Evolutionary conservation across 2,888 invertebrate species (phyloP), one percentile per base, ranked within the genome.

Genomic region (Didymodactylos carnosus): DNA sequence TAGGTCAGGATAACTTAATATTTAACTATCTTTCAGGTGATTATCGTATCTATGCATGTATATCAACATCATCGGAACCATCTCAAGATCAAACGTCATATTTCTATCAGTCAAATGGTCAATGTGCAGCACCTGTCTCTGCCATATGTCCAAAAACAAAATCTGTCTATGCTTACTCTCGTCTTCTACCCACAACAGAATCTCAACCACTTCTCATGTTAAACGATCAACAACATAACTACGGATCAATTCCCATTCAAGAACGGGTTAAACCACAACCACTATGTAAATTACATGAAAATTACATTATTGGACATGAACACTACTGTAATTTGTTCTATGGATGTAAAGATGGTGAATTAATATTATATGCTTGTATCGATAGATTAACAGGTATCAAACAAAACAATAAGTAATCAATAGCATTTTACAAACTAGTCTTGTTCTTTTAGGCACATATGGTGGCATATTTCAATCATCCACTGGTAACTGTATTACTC

Each of bases 31-130:
- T n/a, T n/a, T n/a, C n/a, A n/a, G n/a, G 62, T 35, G 69, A 75
- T 39, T 75, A 75, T 49, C 75, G 72, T 69, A 46, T 75, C 53
- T 75, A 75, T 71, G 72, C 72, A 10, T 75, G 75, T 53, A 62
- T 75, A 39, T 51, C 72, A 0, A 16, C 41, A 0, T 69, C 49
- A 35, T 19, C 0, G 8, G 25, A 70, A 19, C 46, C 46, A 19
- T 16, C 46, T 16, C 27, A 43, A 35, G 29, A 39, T 16, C 72
- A 27, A 14, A 51, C 43, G 35, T 51, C 72, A 29, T 46, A 51
- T 51, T 51, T 51, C 39, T 46, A 72, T 39, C 49, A 39, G 16
- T 49, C 72, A 23, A 39, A 46, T 23, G 51, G 49, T 11, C 46
- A 72, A 51, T 51, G 49, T 35, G 23, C 72, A 19, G 39, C 51